phyloP scores from a whole-genome alignment of 2,113 vertebrate genomes.

The Callorhinus ursinus region DNA sequence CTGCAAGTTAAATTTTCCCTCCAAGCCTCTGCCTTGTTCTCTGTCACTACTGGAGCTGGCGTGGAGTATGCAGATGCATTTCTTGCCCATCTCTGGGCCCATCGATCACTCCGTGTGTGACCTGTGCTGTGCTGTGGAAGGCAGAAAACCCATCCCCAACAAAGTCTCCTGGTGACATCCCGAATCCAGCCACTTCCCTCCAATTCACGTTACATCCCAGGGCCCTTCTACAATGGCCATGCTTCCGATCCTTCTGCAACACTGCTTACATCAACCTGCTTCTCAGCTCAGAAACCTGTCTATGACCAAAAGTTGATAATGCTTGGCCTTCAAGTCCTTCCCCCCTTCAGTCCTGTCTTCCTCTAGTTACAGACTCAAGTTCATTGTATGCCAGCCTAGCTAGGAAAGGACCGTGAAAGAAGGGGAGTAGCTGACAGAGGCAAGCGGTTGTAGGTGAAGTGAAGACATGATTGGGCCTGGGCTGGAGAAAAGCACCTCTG shows the following conservation, averaged over 20 bases:
- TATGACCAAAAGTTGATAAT: neutral
- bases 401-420: neutral
- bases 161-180: neutral
- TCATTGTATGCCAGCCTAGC: neutral
- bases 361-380: neutral
- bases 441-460: neutral
- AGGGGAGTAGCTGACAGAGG: neutral
- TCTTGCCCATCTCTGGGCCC: too few relatives aligned
- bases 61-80: fast-evolving
- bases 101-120: fast-evolving
- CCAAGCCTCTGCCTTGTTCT: neutral
- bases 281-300: neutral
- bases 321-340: neutral
- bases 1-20: neutral
- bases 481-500: neutral
- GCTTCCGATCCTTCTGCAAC: neutral
- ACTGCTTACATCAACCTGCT: neutral
- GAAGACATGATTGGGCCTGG: neutral
- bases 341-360: neutral
- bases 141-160: neutral
- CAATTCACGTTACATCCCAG: too few relatives aligned
- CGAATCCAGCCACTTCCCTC: neutral
- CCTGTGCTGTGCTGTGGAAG: neutral
- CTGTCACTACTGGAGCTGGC: neutral
- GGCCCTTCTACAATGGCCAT: neutral